phyloP scores from a whole-genome alignment of 92 coral and sea anemone species.

The Desmophyllum pertusum region DNA sequence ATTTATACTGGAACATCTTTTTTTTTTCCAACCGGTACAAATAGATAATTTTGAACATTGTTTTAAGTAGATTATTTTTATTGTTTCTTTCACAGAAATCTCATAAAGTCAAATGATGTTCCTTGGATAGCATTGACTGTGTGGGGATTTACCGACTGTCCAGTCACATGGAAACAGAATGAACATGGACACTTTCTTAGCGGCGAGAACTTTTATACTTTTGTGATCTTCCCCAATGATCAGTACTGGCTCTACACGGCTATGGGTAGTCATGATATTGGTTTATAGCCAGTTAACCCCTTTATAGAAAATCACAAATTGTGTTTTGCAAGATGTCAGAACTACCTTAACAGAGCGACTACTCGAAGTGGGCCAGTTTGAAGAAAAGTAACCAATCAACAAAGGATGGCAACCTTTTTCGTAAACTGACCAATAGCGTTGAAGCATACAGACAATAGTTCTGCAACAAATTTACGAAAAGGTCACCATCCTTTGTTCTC shows the following conservation, averaged over 20 bases:
- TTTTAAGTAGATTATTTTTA: too few species aligned
- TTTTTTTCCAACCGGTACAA: too few species aligned
- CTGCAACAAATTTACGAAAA: too few species aligned
- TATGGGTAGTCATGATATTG: slow-evolving; percentile 79
- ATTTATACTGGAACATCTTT: too few species aligned
- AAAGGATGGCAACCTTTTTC: too few species aligned
- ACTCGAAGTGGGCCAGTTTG: too few species aligned
- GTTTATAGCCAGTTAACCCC: slow-evolving; percentile 44
- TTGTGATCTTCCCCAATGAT: slow-evolving; percentile 83
- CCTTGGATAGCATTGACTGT: slow-evolving; percentile 91
- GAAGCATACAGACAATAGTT: too few species aligned
- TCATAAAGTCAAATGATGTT: neutral
- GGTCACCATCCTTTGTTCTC: too few species aligned
- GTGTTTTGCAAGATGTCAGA: neutral
- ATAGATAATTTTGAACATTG: too few species aligned
- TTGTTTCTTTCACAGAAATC: neutral
- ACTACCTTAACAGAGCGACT: too few species aligned
- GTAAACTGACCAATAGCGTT: too few species aligned
- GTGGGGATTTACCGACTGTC: slow-evolving; percentile 97
- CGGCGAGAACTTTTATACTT: slow-evolving; percentile 91
- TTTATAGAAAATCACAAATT: neutral
- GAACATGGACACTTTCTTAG: slow-evolving; percentile 79
- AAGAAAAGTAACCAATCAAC: too few species aligned
- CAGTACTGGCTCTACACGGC: slow-evolving; percentile 82
- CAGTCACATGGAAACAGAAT: slow-evolving; percentile 87